These are phyloP conservation scores for Herminia tarsipennalis DNA, from an alignment of 2,888 invertebrate species.

Conservation along the genomic window DNA sequence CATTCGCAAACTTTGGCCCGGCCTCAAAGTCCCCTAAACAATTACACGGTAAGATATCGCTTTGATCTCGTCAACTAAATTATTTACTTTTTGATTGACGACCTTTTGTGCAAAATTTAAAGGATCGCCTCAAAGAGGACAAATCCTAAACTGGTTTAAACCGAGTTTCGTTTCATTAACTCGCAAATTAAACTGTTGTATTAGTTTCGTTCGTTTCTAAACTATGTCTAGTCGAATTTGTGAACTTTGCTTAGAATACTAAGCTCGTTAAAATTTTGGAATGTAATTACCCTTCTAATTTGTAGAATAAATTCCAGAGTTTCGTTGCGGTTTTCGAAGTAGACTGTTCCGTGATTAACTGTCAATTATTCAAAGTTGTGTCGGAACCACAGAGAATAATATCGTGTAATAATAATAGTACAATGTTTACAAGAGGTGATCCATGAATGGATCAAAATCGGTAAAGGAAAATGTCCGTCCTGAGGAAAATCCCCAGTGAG, in stretches of 20 bases:
- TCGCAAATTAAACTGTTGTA: slow-evolving; percentile 14
- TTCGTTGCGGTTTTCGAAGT: no score
- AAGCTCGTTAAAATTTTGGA: background rate
- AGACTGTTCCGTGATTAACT: no score
- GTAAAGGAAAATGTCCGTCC: no score
- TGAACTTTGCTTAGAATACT: background rate
- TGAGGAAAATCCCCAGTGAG: no score
- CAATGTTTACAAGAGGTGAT: no score
- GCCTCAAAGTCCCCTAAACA: slow-evolving; percentile 34
- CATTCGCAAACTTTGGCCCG: slow-evolving; percentile 23
- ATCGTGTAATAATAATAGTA: no score
- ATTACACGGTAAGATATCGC: slow-evolving; percentile 44
- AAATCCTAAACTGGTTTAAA: slow-evolving; percentile 16
- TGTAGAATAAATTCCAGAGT: no score
- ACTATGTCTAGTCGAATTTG: background rate
- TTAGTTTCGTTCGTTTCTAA: slow-evolving; percentile 9
- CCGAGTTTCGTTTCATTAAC: slow-evolving; percentile 20
- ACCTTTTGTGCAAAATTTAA: slow-evolving; percentile 41
- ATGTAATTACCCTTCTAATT: background rate
- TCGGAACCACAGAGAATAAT: no score
- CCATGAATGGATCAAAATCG: no score
- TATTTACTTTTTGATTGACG: slow-evolving; percentile 54
- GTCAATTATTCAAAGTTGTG: no score
- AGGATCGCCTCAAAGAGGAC: slow-evolving; percentile 19
- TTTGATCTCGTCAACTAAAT: slow-evolving; percentile 58